Base-by-base conservation (phyloP, 1,140 invertebrate genomes). In the Aphelenchoides fujianensis region DNA sequence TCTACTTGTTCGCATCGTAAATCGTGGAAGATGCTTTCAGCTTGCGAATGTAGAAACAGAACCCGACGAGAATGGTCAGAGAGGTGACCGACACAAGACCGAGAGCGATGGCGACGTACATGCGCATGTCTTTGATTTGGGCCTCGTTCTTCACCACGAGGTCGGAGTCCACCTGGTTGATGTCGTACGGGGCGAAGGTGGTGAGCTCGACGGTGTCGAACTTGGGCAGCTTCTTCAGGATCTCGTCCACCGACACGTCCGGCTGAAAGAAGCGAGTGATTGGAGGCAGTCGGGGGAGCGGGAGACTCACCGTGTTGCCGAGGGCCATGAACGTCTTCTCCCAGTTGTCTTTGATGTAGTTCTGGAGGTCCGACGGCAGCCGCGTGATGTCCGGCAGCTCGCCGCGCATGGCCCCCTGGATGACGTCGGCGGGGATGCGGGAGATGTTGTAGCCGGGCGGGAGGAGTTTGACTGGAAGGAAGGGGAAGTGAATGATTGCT, bases 121-220 rank as follows among this genome's bases (percentile, higher is more conserved):
- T 55, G 30, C 79, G 70, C 23, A 37, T 53, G 3, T 68, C 53
- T 28, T 68, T 61, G n/a, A 53, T 61, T 5, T 63, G 41, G 19
- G 68, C 69, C 7, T 74, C 66, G 23, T 75, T 61, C 34, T 78
- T 54, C 27, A 82, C 63, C 35, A 84, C 78, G 54, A 75, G 62
- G 28, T 84, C 81, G 48, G 64, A 68, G 28, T 81, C 77, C 9
- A 83, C 37, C 30, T 79, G 54, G 61, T 81, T 83, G 70, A 83
- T 79, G 61, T 83, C 82, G 59, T 83, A 83, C 3, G 82, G 82
- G 1, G 79, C 71, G 62, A 84, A 83, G 12, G 82, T 84, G 5
- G 74, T 37, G 9, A 72, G 41, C 30, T 68, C 23, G 7, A 62
- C 74, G 7, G 81, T 71, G n/a, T 81, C 79, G 37, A 84, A 84